Percentiles rank a stretch among this genome's conserved stretches.
Conservation (phyloP, 2,888 invertebrate species). For the Hypercompe scribonia region DNA sequence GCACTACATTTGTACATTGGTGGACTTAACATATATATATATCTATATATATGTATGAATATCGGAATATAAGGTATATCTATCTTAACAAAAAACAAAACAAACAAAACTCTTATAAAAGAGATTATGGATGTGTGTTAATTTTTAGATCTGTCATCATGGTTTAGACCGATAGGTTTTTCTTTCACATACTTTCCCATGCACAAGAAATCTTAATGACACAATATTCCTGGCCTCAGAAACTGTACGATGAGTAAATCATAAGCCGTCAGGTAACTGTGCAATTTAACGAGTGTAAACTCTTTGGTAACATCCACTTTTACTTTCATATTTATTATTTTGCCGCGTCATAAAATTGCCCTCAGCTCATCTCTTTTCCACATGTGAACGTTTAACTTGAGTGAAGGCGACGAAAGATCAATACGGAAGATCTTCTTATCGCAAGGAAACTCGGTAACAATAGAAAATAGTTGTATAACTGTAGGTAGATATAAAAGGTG, state of each 20-base stretch:
- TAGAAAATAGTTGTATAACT: conserved; percentile 46
- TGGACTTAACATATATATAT: no score
- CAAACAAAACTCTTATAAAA: neutral
- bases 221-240: conserved; percentile 10
- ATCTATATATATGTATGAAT: no score
- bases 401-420: conserved; percentile 54
- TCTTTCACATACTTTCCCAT: conserved; percentile 10
- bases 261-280: conserved; percentile 16
- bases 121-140: neutral
- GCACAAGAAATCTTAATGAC: neutral
- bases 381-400: conserved; percentile 44
- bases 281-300: conserved; percentile 28
- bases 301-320: conserved; percentile 42
- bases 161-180: neutral
- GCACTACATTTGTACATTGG: no score
- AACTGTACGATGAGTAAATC: conserved; percentile 9
- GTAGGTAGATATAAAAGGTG: conserved; percentile 29
- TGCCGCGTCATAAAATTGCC: conserved; percentile 43
- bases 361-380: conserved; percentile 50
- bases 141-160: neutral
- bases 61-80: no score
- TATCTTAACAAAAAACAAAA: no score
- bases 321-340: conserved; percentile 45
- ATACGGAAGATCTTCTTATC: conserved; percentile 46
- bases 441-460: conserved; percentile 47